These are phyloP conservation scores for Heliconius hewitsoni DNA, from an alignment of 1,140 invertebrate species.

Conservation along the genomic window DNA sequence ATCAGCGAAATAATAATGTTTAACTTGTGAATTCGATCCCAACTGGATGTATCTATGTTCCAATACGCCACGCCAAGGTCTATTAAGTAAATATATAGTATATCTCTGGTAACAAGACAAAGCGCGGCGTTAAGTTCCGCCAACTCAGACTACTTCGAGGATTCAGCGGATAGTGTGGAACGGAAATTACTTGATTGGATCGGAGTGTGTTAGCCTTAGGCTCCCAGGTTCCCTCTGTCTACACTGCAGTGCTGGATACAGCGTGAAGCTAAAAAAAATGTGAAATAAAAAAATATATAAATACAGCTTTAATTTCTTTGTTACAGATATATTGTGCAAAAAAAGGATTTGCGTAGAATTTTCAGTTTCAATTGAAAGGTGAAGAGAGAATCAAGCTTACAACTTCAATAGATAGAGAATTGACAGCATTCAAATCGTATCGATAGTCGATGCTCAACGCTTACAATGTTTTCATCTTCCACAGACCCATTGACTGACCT, in stretches of 20 bases:
- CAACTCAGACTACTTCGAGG: too few species aligned
- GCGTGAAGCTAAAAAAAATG: too few species aligned
- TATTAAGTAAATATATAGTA: too few species aligned
- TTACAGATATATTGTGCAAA: too few species aligned
- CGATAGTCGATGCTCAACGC: constrained; percentile 20
- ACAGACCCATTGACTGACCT: background rate
- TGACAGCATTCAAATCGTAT: constrained; percentile 35
- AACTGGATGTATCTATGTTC: background rate
- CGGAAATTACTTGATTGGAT: too few species aligned
- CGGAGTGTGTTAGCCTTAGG: too few species aligned
- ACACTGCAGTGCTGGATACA: too few species aligned
- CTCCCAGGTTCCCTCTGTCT: too few species aligned
- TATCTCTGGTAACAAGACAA: background rate
- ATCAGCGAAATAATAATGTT: background rate
- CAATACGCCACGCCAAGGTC: too few species aligned
- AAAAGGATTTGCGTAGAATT: background rate
- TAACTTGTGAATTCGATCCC: background rate
- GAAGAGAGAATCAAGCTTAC: constrained; percentile 42
- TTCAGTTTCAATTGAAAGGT: constrained; percentile 39
- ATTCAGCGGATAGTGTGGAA: too few species aligned
- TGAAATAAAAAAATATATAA: too few species aligned
- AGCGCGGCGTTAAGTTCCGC: background rate
- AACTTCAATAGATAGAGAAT: constrained; percentile 23
- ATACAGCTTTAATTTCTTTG: too few species aligned
- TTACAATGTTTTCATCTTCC: constrained; percentile 22